Evolutionary conservation across 2,797 vertebrate genomes (phyloP), one percentile per base, ranked within the genome.

Genomic region (Megaceryle alcyon): DNA sequence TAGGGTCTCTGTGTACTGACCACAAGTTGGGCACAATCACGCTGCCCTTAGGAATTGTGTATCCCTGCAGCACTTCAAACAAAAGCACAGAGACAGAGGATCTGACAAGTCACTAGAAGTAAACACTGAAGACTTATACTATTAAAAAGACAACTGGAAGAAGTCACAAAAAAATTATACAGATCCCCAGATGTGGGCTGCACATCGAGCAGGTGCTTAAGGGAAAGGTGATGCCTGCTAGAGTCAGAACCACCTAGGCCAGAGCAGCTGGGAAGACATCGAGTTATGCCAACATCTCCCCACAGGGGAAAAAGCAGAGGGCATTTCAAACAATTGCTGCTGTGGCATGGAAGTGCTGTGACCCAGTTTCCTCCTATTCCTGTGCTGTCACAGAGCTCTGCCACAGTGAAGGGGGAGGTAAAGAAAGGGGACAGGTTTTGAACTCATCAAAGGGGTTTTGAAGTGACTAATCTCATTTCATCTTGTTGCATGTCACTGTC

Each of bases 1-100:
- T 96, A 21, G 99, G 98, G 97, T 99, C 99, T 98, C 99, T 98
- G 82, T 99, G 99, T 61, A 99, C 98, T 2, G 99, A 98, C 99
- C 99, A 99, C 89, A 99, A 94, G 97, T 99, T 99, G 93, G 99
- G 98, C 59, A 99, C 49, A 21, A 99, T 97, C 65, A 99, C 92
- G 0, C 99, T 99, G 80, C 99, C 99, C 89, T 99, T 99, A 18
- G 99, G 99, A 97, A 99, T 99, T 28, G 97, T 99, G 81, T 98
- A 99, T 21, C 99, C 99, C 92, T 98, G 98, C 70, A 99, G 99
- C 94, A 98, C 99, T 99, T 94, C 3, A 90, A 91, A 95, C 35
- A 87, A 86, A 88, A 96, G 53, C 33, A 96, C 12, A 94, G 92
- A 96, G 49, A 92, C 57, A 94, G 29, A 79, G 41, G 39, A 59